Evolutionary conservation across 2,888 invertebrate species (phyloP).

Genomic region (Pristionchus mayeri): DNA sequence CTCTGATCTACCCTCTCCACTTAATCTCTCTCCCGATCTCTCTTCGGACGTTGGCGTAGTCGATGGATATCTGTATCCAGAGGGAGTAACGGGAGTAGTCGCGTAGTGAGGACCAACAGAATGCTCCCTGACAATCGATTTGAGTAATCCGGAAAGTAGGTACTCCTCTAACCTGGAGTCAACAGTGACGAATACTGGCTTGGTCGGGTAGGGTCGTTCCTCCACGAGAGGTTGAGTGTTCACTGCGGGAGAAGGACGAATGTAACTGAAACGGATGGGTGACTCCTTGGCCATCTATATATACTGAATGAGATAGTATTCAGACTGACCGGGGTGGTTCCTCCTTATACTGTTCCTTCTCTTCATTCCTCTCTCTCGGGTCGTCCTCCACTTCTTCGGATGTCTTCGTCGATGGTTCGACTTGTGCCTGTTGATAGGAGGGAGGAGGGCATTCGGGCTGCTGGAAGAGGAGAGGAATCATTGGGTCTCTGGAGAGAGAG

Average conservation of each 20-base stretch:
- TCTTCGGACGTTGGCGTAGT: neutral
- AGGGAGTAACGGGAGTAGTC: conserved; percentile 36
- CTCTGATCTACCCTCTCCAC: conserved; percentile 27
- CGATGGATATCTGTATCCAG: conserved; percentile 30
- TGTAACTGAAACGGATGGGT: neutral
- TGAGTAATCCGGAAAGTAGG: neutral
- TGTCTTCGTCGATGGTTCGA: conserved; percentile 44
- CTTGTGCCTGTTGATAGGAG: conserved; percentile 45
- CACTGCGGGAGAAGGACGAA: neutral
- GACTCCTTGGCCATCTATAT: no score
- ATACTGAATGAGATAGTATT: neutral
- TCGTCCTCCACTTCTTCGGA: conserved; percentile 47
- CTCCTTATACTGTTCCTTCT: conserved; percentile 34
- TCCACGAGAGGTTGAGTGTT: conserved; percentile 30
- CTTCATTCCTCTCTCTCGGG: neutral
- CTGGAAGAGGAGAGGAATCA: neutral
- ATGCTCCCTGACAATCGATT: neutral
- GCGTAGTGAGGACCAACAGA: neutral
- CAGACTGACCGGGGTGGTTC: neutral
- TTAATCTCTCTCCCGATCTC: conserved; percentile 31
- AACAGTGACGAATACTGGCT: neutral
- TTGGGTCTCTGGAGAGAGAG: neutral
- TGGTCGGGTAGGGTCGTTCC: neutral
- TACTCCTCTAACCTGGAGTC: neutral
- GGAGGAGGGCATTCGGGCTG: conserved; percentile 48